Conservation (phyloP, 2,113 vertebrate genomes). For the Pterocles gutturalis region DNA sequence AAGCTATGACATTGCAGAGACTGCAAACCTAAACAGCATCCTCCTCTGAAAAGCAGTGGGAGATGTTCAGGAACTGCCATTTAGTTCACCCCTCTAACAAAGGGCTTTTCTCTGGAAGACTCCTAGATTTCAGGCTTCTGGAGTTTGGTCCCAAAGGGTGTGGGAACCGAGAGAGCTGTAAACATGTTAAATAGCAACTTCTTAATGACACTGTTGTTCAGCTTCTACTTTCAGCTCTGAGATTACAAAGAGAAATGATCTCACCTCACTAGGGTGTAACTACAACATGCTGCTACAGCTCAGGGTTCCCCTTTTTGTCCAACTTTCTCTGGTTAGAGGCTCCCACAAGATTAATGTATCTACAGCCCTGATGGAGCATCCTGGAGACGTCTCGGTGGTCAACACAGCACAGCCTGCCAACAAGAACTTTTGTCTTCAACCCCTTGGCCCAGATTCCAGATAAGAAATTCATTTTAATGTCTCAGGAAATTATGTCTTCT, state of each 20-base stretch:
- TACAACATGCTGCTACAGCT: constrained; percentile 44
- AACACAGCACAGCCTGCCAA: not conserved
- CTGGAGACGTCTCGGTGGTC: not conserved
- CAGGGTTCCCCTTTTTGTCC: not conserved
- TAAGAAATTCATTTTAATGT: not conserved
- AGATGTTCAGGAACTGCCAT: not conserved
- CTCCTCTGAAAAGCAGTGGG: not conserved
- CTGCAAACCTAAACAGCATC: not conserved
- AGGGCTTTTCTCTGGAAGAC: not conserved
- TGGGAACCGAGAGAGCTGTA: not conserved
- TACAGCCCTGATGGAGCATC: not conserved
- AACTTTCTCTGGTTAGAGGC: not conserved
- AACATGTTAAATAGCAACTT: not conserved
- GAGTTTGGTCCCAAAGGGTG: not conserved
- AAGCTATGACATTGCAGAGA: not conserved
- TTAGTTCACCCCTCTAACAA: not conserved
- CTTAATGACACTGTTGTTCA: not conserved
- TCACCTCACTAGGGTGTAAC: constrained; percentile 9
- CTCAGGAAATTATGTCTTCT: not conserved
- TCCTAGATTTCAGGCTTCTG: not conserved
- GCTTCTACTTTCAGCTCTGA: not conserved
- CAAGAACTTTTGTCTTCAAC: constrained; percentile 15
- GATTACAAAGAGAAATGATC: constrained; percentile 36
- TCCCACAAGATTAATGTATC: not conserved
- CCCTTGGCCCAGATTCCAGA: not conserved